These are phyloP conservation scores for Lasius platythorax DNA, from an alignment of 2,888 invertebrate species.

Conservation along the genomic window DNA sequence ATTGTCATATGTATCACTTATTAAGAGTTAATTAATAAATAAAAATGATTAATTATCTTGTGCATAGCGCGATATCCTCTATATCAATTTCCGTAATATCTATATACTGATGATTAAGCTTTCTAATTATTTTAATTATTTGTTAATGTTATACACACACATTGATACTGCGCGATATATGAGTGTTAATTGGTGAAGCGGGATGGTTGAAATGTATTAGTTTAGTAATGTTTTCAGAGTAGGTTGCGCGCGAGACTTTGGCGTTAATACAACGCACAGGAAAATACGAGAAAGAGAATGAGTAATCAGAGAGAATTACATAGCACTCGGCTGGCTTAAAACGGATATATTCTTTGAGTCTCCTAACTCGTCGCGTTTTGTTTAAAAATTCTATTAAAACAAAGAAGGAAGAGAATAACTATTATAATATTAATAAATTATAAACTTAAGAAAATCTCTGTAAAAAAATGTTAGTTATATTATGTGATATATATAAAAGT, in stretches of 20 bases:
- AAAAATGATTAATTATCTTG: slow-evolving; percentile 7
- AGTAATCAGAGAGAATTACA: slow-evolving; percentile 66
- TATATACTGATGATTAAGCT: background rate
- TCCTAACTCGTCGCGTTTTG: background rate
- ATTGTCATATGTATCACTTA: background rate
- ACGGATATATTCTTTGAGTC: slow-evolving; percentile 13
- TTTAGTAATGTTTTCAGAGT: slow-evolving; percentile 11
- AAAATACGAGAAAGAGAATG: slow-evolving; percentile 62
- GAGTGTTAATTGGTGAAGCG: slow-evolving; percentile 49
- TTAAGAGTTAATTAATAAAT: background rate
- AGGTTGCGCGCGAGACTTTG: slow-evolving; percentile 55
- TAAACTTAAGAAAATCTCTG: background rate
- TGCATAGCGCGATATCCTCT: background rate
- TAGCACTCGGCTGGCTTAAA: slow-evolving; percentile 34
- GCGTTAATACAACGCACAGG: slow-evolving; percentile 61
- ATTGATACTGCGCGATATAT: slow-evolving; percentile 51
- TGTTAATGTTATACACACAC: background rate
- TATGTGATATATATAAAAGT: background rate
- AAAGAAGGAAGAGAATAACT: background rate
- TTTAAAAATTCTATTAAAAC: slow-evolving; percentile 30
- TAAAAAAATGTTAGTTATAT: background rate
- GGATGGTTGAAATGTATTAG: slow-evolving; percentile 21
- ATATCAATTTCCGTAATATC: background rate
- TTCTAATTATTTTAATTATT: background rate
- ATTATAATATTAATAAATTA: background rate